Evolutionary conservation across 2,888 invertebrate genomes (phyloP).

Genomic region (Agonum fuliginosum): DNA sequence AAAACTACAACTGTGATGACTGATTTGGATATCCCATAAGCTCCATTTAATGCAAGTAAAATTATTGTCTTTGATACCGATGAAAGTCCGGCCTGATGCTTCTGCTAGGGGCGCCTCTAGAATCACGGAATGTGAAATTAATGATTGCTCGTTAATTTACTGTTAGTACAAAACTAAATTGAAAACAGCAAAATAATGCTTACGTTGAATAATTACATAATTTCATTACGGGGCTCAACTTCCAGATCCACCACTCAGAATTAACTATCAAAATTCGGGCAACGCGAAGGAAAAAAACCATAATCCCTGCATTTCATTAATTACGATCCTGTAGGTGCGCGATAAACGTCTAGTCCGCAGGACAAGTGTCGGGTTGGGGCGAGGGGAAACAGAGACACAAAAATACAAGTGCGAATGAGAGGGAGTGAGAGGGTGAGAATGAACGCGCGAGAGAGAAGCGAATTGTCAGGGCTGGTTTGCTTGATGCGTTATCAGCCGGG

Average conservation of each 20-base stretch:
- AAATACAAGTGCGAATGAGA: slow-evolving; percentile 31
- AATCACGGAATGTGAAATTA: too few relatives aligned
- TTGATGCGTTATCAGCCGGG: slow-evolving; percentile 37
- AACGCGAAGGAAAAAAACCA: slow-evolving; percentile 5
- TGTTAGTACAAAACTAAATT: too few relatives aligned
- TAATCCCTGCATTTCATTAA: slow-evolving; percentile 40
- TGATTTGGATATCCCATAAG: too few relatives aligned
- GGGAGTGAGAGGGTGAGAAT: slow-evolving; percentile 38
- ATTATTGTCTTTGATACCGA: too few relatives aligned
- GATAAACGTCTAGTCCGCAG: slow-evolving; percentile 30
- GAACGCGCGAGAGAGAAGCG: slow-evolving; percentile 27
- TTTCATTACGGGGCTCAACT: not conserved
- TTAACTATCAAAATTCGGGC: slow-evolving; percentile 33
- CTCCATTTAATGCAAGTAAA: too few relatives aligned
- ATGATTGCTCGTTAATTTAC: too few relatives aligned
- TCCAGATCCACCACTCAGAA: slow-evolving; percentile 16
- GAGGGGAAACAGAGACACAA: slow-evolving; percentile 8
- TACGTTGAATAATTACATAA: too few relatives aligned
- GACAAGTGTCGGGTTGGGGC: slow-evolving; percentile 13
- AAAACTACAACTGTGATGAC: too few relatives aligned
- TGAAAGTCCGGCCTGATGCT: too few relatives aligned
- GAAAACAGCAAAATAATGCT: not conserved
- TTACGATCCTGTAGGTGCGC: slow-evolving; percentile 33
- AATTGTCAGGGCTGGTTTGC: slow-evolving; percentile 33
- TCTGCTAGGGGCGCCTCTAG: too few relatives aligned